Evolutionary conservation across 2,888 invertebrate species (phyloP).

Genomic region (Lepidonotus clava): DNA sequence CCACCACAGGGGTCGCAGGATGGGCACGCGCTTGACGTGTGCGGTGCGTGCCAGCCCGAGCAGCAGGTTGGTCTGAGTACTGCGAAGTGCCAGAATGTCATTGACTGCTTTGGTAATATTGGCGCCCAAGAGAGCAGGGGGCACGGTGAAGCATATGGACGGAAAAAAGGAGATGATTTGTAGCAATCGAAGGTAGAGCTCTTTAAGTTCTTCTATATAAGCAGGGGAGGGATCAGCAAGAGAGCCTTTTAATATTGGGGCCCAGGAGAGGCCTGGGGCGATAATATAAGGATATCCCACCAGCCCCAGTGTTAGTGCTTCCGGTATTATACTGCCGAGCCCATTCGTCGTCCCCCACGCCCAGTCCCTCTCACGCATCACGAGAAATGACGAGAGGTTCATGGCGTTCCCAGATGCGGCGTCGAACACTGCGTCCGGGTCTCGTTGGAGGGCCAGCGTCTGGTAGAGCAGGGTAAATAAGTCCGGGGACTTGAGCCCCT

Average conservation of each 20-base stretch:
- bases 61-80: constrained; percentile 49
- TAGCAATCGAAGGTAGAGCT: constrained; percentile 89
- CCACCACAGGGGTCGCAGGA: constrained; percentile 95
- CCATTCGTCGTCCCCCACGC: not conserved
- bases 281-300: constrained; percentile 90
- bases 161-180: constrained; percentile 94
- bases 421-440: constrained; percentile 6
- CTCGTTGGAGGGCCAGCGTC: not conserved
- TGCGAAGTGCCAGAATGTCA: constrained; percentile 60
- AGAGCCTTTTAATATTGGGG: constrained; percentile 61
- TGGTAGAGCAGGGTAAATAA: constrained; percentile 7
- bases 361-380: constrained; percentile 40
- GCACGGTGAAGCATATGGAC: constrained; percentile 90
- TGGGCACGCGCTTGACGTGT: constrained; percentile 81
- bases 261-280: constrained; percentile 88
- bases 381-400: constrained; percentile 32
- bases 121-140: constrained; percentile 82
- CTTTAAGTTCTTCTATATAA: constrained; percentile 62
- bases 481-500: constrained; percentile 3
- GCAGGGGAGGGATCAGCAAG: constrained; percentile 78
- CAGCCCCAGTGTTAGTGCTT: constrained; percentile 66
- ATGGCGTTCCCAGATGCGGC: not conserved
- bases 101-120: constrained; percentile 68
- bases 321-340: constrained; percentile 9
- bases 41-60: constrained; percentile 37